phyloP scores from a whole-genome alignment of 2,888 invertebrate species.

The Chironomus riparius region DNA sequence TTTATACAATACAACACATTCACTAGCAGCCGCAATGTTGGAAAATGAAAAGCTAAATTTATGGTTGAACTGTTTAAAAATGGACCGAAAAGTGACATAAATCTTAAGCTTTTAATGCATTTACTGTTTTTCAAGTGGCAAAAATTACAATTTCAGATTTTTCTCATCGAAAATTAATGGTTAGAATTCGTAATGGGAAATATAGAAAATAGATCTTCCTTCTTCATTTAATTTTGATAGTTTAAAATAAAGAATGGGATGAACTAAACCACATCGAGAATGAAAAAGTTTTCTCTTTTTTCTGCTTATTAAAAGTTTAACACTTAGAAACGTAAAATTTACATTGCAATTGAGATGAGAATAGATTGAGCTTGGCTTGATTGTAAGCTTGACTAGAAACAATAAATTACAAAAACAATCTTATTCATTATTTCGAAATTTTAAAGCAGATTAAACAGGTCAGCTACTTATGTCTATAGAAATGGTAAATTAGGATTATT shows the following conservation, averaged over 20 bases:
- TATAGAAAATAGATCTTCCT: neutral
- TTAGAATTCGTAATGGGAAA: too few species aligned
- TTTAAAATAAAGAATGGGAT: neutral
- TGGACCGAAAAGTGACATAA: slow-evolving; percentile 10
- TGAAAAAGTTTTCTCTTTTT: too few species aligned
- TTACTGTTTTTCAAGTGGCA: neutral
- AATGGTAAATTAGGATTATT: too few species aligned
- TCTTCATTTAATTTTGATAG: neutral
- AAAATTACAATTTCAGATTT: neutral
- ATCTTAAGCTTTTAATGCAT: slow-evolving; percentile 9
- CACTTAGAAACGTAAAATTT: neutral
- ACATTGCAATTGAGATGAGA: too few species aligned
- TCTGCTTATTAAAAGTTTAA: neutral
- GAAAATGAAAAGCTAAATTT: slow-evolving; percentile 2
- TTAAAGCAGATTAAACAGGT: too few species aligned
- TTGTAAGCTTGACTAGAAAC: too few species aligned
- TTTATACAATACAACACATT: neutral
- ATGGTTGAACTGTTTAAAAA: neutral
- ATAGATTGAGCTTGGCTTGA: too few species aligned
- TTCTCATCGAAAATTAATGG: too few species aligned
- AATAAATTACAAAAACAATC: too few species aligned
- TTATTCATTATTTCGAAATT: too few species aligned
- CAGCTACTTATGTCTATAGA: too few species aligned
- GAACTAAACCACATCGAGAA: neutral
- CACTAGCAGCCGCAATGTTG: neutral